These are phyloP conservation scores for Otus sunia DNA, from an alignment of 2,113 vertebrate genomes.

Conservation along the genomic window DNA sequence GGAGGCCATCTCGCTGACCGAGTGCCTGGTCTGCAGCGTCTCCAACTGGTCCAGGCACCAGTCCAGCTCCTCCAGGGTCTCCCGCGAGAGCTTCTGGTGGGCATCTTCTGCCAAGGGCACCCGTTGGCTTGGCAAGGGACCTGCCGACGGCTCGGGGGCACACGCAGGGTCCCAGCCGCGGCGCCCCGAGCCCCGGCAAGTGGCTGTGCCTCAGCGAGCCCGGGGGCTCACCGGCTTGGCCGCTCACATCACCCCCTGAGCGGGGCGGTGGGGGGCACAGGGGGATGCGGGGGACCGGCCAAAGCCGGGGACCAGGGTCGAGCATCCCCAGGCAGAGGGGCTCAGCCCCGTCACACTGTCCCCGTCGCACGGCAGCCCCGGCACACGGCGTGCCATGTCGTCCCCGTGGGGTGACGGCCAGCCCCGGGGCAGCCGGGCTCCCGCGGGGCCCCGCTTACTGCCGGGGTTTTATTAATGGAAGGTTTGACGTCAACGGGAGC, in stretches of 20 bases:
- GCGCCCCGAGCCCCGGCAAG: accelerated
- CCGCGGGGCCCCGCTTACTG: not conserved
- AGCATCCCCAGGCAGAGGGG: not conserved
- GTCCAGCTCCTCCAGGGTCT: conserved; percentile 93
- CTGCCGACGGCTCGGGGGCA: not conserved
- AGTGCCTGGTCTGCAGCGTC: conserved; percentile 86
- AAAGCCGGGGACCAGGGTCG: accelerated
- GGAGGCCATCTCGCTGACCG: conserved; percentile 79
- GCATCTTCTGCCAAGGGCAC: conserved; percentile 81
- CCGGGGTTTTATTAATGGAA: conserved; percentile 66
- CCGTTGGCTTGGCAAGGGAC: not conserved
- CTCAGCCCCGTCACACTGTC: not conserved
- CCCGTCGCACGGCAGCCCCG: not conserved
- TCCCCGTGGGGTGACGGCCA: not conserved
- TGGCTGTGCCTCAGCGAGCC: not conserved
- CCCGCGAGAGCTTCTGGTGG: conserved; percentile 83
- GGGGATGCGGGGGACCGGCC: not conserved
- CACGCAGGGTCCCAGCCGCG: accelerated
- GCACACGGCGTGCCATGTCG: not conserved
- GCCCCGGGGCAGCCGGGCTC: not conserved
- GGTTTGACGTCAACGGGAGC: conserved; percentile 65
- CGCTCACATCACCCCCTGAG: not conserved
- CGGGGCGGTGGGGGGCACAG: accelerated
- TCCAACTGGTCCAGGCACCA: conserved; percentile 97
- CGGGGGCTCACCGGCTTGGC: accelerated